Evolutionary conservation across 2,113 vertebrate species (phyloP).

Genomic region (Nansenia antarctica): DNA sequence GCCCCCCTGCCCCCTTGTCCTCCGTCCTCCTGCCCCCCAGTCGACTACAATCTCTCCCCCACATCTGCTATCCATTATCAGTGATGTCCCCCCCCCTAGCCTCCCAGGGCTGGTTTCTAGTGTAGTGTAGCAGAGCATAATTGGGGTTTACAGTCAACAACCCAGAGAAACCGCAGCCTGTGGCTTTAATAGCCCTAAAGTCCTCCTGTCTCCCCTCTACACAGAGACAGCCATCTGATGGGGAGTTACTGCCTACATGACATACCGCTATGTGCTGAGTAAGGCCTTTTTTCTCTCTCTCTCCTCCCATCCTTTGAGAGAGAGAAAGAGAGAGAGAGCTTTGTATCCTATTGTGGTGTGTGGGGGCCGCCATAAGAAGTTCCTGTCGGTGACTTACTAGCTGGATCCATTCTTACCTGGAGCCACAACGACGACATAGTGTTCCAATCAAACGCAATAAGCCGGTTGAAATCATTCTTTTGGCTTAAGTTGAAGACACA

Average conservation of each 20-base stretch:
- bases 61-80: slow-evolving; percentile 74
- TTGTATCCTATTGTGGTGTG: background rate
- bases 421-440: too few relatives aligned
- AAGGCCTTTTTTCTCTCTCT: background rate
- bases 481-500: too few relatives aligned
- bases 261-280: background rate
- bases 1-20: background rate
- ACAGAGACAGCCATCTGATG: background rate
- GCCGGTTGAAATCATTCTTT: too few relatives aligned
- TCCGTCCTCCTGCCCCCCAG: background rate
- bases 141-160: slow-evolving; percentile 74
- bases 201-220: slow-evolving; percentile 36
- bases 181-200: slow-evolving; percentile 55
- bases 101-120: slow-evolving; percentile 44
- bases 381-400: background rate
- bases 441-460: too few relatives aligned
- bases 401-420: background rate
- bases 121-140: slow-evolving; percentile 63
- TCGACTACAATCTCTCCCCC: background rate
- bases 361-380: background rate
- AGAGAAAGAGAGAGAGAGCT: background rate
- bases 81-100: slow-evolving; percentile 42
- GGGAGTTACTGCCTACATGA: background rate
- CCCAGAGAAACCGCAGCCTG: slow-evolving; percentile 62
- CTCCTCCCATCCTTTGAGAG: background rate